Evolutionary conservation across 2,888 invertebrate genomes (phyloP), one percentile per base, ranked within the genome.

Genomic region (Sycophila texana): DNA sequence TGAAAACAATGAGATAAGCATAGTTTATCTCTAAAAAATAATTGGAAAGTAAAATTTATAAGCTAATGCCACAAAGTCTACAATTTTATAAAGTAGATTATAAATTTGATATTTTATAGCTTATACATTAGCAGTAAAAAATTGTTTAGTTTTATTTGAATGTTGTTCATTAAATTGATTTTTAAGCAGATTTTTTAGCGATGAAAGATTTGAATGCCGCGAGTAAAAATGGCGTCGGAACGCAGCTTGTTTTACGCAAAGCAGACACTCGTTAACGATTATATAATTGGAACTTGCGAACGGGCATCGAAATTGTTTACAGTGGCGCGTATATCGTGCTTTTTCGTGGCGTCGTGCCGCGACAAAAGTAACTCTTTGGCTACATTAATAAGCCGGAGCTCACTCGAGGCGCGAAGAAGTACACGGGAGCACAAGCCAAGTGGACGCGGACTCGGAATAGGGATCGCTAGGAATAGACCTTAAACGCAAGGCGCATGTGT

Each of bases 391-490:
- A 82, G 82, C 58, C 55, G 63, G 61, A 16, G 5, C 18, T 18
- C 16, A 12, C 5, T 16, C 63, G 39, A 51, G 22, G 14, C 22
- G 47, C 16, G 18, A n/a, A 51, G 13, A 51, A n/a, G 22, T 16
- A 77, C 49, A 77, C 51, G 26, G 26, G 58, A 7, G 47, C 26
- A 77, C 79, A 71, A 68, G 74, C 80, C 81, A 82, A 82, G 78
- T 83, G 82, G 84, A 85, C 83, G 81, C 83, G 39, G 51, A 85
- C 83, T 85, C 83, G 84, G 84, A 86, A 86, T 84, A 85, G 84
- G 65, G 26, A 65, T 49, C 80, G 85, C 86, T 84, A 84, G 86
- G 84, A 87, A 87, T 86, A 87, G 87, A 86, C 83, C 81, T 83
- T 83, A 79, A 84, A 82, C 79, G 81, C 83, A 82, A 77, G 65